Percentiles rank a stretch among this genome's conserved stretches.
Evolutionary conservation across 2,888 invertebrate species (phyloP).

Genomic region (Psylliodes chrysocephalus): DNA sequence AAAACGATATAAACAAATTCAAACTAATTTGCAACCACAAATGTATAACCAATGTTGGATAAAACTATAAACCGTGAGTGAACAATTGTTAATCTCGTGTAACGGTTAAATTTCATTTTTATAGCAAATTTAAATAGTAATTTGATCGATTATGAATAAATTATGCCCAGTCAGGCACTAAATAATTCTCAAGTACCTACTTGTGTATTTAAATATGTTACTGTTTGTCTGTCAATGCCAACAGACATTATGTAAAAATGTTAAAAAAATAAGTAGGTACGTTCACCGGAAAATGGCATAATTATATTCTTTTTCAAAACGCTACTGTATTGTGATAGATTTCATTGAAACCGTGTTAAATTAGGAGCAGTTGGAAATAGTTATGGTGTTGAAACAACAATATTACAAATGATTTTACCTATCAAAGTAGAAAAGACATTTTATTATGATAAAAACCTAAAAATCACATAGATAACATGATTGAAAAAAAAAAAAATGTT

Average conservation of each 20-base stretch:
- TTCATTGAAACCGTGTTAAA: too few relatives aligned
- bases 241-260: neutral
- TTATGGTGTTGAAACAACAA: too few relatives aligned
- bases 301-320: too few relatives aligned
- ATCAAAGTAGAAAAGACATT: too few relatives aligned
- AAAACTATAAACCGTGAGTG: neutral
- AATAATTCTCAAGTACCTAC: neutral
- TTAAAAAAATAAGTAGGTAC: neutral
- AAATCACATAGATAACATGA: too few relatives aligned
- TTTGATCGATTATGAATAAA: neutral
- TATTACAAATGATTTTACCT: too few relatives aligned
- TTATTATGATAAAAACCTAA: too few relatives aligned
- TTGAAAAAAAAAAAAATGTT: too few relatives aligned
- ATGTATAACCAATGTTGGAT: too few relatives aligned
- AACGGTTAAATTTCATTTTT: neutral
- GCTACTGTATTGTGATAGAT: too few relatives aligned
- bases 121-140: neutral
- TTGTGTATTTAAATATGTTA: neutral
- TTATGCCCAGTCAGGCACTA: neutral
- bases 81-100: neutral
- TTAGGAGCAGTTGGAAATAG: too few relatives aligned
- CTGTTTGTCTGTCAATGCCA: neutral
- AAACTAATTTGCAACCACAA: neutral
- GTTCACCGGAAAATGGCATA: neutral
- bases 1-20: neutral